Evolutionary conservation across 2,888 invertebrate genomes (phyloP), one percentile per base, ranked within the genome.

Genomic region (Crioceris asparagi): DNA sequence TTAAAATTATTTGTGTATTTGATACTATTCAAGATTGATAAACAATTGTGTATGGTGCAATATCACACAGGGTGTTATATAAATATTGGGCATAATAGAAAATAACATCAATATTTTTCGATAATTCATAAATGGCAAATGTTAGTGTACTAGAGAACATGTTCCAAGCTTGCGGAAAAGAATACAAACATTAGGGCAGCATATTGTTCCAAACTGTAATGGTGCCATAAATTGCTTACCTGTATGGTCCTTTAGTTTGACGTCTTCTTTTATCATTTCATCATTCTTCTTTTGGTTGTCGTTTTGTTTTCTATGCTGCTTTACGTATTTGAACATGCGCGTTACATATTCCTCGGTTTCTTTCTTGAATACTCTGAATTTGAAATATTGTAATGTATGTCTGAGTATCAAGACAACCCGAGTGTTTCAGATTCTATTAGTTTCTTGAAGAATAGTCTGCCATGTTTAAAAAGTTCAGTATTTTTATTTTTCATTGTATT

Each of bases 401-500:
- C 41, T 39, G 1, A 51, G 53, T 23, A 48, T 25, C 10, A 42
- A 15, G 3, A 51, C 4, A 2, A 52, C 50, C 11, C 47, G 10
- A 11, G 37, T 47, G 35, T 50, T 51, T 11, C 32, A 45, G 21
- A 30, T 44, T 6, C 42, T 31, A 17, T 41, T 47, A 50, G 52
- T 16, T 42, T 29, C 17, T 57, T 53, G 27, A 55, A 52, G 27
- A 56, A 44, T 10, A 23, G 15, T 27, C 45, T 49, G 5, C 44
- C 49, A 23, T 53, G 47, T 26, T 46, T 31, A 29, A 50, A 17
- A 51, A 76, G 72, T 16, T 44, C 48, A 0, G 70, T 64, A 40
- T 72, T 62, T 1, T 69, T 59, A 49, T 69, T 63, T 29, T 65
- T 62, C 29, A 75, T 67, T 11, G 70, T 69, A n/a, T 44, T 75